Conservation (phyloP, 2,888 invertebrate genomes). For the Frankliniella fusca region DNA sequence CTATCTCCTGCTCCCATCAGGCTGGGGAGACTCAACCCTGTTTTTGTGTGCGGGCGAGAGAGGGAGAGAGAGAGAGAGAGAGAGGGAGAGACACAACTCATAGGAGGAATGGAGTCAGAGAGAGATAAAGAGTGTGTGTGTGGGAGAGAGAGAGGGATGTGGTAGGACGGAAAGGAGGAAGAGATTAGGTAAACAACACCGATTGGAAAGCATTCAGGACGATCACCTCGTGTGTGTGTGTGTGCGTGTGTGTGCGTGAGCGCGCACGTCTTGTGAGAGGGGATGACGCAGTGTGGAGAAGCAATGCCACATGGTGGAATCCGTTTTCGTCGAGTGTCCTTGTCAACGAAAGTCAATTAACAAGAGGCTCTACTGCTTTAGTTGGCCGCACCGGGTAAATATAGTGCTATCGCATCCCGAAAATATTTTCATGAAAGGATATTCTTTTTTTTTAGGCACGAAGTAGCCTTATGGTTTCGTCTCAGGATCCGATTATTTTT, state of each 20-base stretch:
- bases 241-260: background rate
- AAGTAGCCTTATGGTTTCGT: too few species aligned
- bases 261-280: background rate
- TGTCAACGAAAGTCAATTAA: too few species aligned
- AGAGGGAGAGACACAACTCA: background rate
- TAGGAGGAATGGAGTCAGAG: too few species aligned
- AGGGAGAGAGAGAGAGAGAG: background rate
- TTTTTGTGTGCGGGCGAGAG: background rate
- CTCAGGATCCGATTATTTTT: too few species aligned
- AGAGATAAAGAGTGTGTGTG: background rate
- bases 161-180: background rate
- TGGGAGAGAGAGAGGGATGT: background rate
- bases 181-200: slow-evolving; percentile 21
- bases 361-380: too few species aligned
- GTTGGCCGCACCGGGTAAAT: too few species aligned
- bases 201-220: slow-evolving; percentile 24
- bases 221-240: slow-evolving; percentile 14
- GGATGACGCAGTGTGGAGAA: background rate
- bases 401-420: too few species aligned
- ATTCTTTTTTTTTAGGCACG: too few species aligned
- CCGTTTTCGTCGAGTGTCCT: background rate
- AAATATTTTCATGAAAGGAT: too few species aligned
- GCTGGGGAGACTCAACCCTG: background rate
- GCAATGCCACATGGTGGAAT: background rate
- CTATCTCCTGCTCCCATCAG: slow-evolving; percentile 1